Base-by-base conservation (phyloP, 2,888 invertebrate species). In the Andrena haemorrhoa region DNA sequence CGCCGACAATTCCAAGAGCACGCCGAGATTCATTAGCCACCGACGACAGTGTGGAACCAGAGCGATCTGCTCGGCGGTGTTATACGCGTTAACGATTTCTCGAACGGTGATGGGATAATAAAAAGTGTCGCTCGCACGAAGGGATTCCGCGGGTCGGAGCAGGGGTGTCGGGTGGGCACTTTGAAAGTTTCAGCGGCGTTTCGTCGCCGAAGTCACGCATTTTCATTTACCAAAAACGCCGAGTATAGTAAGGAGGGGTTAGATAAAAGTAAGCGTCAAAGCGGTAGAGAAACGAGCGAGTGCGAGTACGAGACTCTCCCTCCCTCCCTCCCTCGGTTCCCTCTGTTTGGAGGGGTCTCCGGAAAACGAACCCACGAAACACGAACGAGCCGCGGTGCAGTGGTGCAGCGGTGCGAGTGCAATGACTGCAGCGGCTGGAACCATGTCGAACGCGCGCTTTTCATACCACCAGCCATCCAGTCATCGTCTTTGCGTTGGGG, bases 151-250 rank as follows among this genome's bases (percentile, higher is more conserved):
- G 12, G 16, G 29, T 23, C 6, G 26, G 72, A 0, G 8, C 26
- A 16, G 10, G 31, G 56, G 2, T 0, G 8, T 1, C 12, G 31
- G 63, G 1, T 23, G 68, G 64, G 68, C 80, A 73, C 80, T 79
- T 72, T 81, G 35, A 66, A 79, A 79, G 26, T 71, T 69, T 70
- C 49, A 64, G 58, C 79, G 69, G 35, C 68, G 56, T 65, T 56
- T 26, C 68, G 71, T 49, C 66, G 72, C 69, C 60, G 69, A 56
- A 65, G 53, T 69, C 69, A 63, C 70, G 75, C 75, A 75, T 85
- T 87, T 83, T 85, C 87, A 87, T 86, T 86, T 86, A 86, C 87
- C 86, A 85, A 86, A 86, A 87, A 82, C 87, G 76, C 80, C 47
- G 65, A 7, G 66, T 64, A 86, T 83, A 82, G 82, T 78, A 82